Conservation (phyloP, 2,888 invertebrate species). For the Lysandra coridon region DNA sequence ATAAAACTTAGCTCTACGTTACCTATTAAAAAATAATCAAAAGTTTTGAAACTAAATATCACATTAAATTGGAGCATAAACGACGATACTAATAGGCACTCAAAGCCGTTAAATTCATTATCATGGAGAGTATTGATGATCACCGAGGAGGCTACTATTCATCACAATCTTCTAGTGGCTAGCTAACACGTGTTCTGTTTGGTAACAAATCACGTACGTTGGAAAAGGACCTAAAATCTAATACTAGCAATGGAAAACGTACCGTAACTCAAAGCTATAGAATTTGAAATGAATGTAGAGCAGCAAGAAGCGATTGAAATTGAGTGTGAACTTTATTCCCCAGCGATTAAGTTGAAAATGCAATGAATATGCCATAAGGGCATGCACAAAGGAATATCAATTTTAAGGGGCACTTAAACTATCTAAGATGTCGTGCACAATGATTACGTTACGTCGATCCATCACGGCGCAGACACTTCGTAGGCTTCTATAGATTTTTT, state of each 20-base stretch:
- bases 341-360: conserved; percentile 32
- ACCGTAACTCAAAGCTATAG: neutral
- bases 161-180: conserved; percentile 58
- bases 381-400: conserved; percentile 62
- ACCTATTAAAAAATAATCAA: too few relatives aligned
- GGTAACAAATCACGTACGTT: conserved; percentile 43
- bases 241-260: conserved; percentile 19
- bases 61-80: neutral
- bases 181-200: conserved; percentile 73
- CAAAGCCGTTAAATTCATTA: conserved; percentile 8
- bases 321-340: conserved; percentile 43
- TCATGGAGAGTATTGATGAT: conserved; percentile 10
- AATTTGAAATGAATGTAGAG: conserved; percentile 28
- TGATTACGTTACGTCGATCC: conserved; percentile 77
- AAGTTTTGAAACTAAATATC: too few relatives aligned
- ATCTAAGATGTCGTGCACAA: conserved; percentile 62
- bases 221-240: conserved; percentile 25
- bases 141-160: conserved; percentile 15
- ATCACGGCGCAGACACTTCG: conserved; percentile 71
- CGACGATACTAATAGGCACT: neutral
- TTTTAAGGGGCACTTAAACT: conserved; percentile 75
- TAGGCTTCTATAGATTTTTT: conserved; percentile 70
- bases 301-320: neutral
- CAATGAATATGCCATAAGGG: conserved; percentile 31
- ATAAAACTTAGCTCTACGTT: too few relatives aligned